A percentile compares a stretch with the other conserved stretches of the same genome.
Conservation (phyloP, 2,113 vertebrate species). For the Heterotilapia buettikoferi region DNA sequence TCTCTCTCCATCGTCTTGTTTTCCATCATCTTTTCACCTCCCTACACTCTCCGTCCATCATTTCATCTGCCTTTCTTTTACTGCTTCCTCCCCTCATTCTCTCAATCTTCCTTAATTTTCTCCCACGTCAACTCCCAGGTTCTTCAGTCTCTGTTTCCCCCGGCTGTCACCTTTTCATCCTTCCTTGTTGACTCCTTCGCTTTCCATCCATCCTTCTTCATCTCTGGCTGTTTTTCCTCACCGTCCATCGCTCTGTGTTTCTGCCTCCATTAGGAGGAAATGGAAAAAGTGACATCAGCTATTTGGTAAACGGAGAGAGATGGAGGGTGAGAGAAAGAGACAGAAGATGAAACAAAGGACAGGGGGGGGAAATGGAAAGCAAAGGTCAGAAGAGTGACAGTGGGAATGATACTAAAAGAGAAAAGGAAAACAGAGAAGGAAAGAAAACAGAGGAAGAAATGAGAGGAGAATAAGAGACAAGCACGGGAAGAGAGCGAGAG, state of each 20-base stretch:
- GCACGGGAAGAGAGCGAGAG: neutral
- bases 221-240: conserved; percentile 16
- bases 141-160: conserved; percentile 31
- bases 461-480: neutral
- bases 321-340: conserved; percentile 17
- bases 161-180: conserved; percentile 42
- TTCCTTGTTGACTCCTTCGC: conserved; percentile 38
- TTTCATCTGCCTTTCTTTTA: neutral
- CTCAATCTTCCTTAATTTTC: neutral
- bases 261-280: conserved; percentile 65
- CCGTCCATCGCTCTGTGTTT: conserved; percentile 58
- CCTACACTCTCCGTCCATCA: neutral
- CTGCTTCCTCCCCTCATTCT: neutral
- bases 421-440: neutral
- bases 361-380: neutral
- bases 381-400: conserved; percentile 38
- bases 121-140: neutral
- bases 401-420: conserved; percentile 2
- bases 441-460: neutral
- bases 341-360: neutral
- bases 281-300: conserved; percentile 73
- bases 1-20: neutral
- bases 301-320: conserved; percentile 67
- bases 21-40: neutral
- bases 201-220: conserved; percentile 57